These are phyloP conservation scores for Eupelmus urozonus DNA, from an alignment of 2,888 invertebrate genomes.

Conservation along the genomic window DNA sequence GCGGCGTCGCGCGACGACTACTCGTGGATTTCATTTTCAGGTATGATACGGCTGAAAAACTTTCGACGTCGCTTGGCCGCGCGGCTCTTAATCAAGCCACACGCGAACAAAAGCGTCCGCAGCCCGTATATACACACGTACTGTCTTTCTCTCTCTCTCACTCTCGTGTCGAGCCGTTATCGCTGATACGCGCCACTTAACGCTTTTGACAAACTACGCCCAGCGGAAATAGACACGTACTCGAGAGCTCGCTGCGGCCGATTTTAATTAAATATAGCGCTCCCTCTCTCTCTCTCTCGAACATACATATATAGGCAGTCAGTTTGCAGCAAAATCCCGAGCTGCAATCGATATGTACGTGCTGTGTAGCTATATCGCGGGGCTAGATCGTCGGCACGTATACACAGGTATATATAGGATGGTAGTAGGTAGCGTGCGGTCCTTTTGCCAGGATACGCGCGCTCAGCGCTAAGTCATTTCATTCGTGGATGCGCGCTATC, in stretches of 20 bases:
- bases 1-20: no score
- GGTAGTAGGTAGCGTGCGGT: background rate
- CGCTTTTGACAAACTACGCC: constrained; percentile 51
- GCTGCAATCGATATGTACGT: background rate
- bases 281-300: no score
- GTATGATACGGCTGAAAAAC: constrained; percentile 22
- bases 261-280: constrained; percentile 50
- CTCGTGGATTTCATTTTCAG: constrained; percentile 25
- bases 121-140: background rate
- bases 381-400: no score
- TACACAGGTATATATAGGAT: background rate
- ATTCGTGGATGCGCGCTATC: constrained; percentile 11
- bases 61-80: constrained; percentile 8
- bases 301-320: no score
- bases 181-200: constrained; percentile 52
- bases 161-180: constrained; percentile 3
- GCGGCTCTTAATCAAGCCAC: constrained; percentile 42
- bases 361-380: no score
- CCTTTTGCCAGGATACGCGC: constrained; percentile 5
- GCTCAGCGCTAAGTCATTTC: constrained; percentile 40
- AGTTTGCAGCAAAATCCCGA: background rate
- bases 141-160: no score
- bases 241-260: constrained; percentile 1
- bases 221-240: constrained; percentile 41
- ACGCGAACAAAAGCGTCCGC: constrained; percentile 13